These are phyloP conservation scores for Pituophis catenifer DNA, from an alignment of 2,113 vertebrate species.

Conservation along the genomic window DNA sequence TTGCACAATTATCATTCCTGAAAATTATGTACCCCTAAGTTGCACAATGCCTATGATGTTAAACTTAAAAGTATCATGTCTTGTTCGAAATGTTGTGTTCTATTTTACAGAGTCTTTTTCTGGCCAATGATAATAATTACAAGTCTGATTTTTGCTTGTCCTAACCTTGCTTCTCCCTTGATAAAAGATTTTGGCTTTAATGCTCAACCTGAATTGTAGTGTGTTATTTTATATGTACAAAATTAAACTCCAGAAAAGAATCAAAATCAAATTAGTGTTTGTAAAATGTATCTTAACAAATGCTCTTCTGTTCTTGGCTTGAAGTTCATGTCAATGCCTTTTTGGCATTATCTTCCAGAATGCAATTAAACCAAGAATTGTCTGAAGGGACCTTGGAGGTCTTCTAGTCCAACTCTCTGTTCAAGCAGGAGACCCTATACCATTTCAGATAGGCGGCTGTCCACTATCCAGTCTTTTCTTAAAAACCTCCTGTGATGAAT, in stretches of 20 bases:
- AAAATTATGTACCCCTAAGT: background rate
- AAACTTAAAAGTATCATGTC: background rate
- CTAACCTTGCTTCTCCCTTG: background rate
- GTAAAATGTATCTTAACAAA: background rate
- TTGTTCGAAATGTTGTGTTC: background rate
- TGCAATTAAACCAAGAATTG: background rate
- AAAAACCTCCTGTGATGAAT: background rate
- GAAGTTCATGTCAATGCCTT: background rate
- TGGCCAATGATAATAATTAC: background rate
- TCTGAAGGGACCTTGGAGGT: background rate
- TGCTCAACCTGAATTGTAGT: background rate
- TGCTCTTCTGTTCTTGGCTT: background rate
- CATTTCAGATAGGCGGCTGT: background rate
- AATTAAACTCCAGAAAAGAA: background rate
- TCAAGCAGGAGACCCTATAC: background rate
- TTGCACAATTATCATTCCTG: background rate
- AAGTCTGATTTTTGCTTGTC: background rate
- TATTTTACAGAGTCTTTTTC: background rate
- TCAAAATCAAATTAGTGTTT: no score
- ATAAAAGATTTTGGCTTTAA: background rate
- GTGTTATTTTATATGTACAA: background rate
- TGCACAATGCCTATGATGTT: background rate
- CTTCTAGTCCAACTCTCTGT: background rate
- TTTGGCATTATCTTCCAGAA: background rate
- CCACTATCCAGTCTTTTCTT: background rate